Evolutionary conservation across 2,113 vertebrate genomes (phyloP).

Genomic region (Okapia johnstoni): DNA sequence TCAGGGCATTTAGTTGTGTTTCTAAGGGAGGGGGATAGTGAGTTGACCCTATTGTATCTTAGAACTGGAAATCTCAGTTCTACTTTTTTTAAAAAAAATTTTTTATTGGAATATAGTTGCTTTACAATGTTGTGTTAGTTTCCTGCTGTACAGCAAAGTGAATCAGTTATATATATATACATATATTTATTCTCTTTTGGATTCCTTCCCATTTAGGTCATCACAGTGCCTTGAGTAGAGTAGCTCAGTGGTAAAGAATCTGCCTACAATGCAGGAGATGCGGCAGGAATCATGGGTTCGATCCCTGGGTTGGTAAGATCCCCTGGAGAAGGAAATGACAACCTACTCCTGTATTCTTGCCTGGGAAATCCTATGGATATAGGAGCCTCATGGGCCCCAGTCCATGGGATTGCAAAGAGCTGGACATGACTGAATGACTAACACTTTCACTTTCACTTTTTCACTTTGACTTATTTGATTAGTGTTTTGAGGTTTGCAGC

Average conservation of each 20-base stretch:
- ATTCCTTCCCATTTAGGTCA: neutral
- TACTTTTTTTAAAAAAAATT: neutral
- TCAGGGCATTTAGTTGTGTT: neutral
- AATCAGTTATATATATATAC: neutral
- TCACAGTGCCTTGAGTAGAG: neutral
- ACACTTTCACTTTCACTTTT: neutral
- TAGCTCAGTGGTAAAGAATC: neutral
- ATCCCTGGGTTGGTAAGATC: neutral
- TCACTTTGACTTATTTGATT: neutral
- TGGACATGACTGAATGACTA: neutral
- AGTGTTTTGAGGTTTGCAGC: neutral
- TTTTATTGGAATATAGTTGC: neutral
- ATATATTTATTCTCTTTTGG: neutral
- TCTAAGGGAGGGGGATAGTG: neutral
- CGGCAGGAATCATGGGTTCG: neutral
- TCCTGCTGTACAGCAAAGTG: neutral
- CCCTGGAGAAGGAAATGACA: neutral
- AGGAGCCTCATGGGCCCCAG: neutral
- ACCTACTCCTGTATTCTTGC: neutral
- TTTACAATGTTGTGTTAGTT: neutral
- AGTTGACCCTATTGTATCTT: neutral
- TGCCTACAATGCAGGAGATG: neutral
- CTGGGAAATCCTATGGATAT: neutral
- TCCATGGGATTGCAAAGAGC: neutral
- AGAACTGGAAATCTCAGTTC: neutral